Percentiles rank a stretch among this genome's conserved stretches.
These are phyloP conservation scores for Silurus lanzhouensis DNA, from an alignment of 2,797 vertebrate species.

Conservation along the genomic window DNA sequence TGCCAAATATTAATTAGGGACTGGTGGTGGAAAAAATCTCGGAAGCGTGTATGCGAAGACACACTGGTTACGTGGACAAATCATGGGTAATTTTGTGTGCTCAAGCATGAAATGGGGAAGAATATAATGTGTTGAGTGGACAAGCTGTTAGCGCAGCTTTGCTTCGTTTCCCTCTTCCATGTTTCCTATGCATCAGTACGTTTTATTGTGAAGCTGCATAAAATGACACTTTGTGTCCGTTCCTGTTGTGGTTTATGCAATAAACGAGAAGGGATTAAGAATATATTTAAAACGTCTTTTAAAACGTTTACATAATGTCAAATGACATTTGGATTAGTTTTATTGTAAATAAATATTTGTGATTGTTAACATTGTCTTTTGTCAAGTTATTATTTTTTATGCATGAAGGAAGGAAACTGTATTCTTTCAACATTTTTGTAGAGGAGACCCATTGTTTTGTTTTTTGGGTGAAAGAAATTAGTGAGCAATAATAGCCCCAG, in stretches of 20 bases:
- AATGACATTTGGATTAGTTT: conserved; percentile 56
- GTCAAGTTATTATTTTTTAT: not conserved
- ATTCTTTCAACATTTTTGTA: not conserved
- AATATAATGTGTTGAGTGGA: conserved; percentile 29
- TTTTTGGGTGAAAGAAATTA: not conserved
- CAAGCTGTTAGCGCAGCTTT: conserved; percentile 30
- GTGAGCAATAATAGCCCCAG: not conserved
- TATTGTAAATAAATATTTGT: conserved; percentile 67
- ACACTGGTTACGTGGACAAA: not conserved
- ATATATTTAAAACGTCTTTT: conserved; percentile 45
- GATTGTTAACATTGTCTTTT: conserved; percentile 53
- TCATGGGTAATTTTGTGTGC: not conserved
- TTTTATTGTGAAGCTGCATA: conserved; percentile 66
- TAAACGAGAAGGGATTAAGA: conserved; percentile 32
- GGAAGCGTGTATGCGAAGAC: not conserved
- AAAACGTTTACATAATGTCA: not conserved
- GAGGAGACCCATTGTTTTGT: not conserved
- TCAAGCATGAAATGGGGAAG: not conserved
- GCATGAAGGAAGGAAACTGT: not conserved
- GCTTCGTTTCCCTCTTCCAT: conserved; percentile 23
- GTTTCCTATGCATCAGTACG: conserved; percentile 57
- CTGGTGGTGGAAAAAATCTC: not conserved
- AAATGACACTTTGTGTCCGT: conserved; percentile 63
- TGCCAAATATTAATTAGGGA: conserved; percentile 57
- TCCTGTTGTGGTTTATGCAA: conserved; percentile 61